A percentile compares a stretch with the other conserved stretches of the same genome.
Evolutionary conservation across 2,113 vertebrate species (phyloP).

Genomic region (Oplegnathus fasciatus): DNA sequence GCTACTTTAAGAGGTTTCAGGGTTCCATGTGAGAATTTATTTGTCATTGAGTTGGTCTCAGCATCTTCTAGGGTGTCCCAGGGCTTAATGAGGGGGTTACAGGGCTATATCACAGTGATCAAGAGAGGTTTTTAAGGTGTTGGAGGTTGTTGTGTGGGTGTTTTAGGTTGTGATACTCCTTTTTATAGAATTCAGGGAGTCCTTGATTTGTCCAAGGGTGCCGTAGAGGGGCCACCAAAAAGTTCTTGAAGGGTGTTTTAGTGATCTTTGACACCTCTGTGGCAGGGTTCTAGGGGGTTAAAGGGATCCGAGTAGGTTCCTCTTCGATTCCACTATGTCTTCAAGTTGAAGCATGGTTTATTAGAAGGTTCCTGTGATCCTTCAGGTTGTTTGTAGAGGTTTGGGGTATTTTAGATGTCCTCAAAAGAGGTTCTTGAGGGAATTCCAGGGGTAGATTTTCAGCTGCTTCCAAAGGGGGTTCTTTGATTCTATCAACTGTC

Average conservation of each 20-base stretch:
- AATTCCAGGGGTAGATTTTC: neutral
- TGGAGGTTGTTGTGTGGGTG: neutral
- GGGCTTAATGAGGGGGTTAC: no score
- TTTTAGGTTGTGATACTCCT: neutral
- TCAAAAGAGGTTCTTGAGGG: neutral
- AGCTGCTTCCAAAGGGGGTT: neutral
- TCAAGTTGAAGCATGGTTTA: neutral
- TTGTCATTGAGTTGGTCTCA: no score
- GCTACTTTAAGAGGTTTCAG: no score
- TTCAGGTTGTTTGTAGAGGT: neutral
- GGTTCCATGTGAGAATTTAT: no score
- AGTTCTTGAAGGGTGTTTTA: neutral
- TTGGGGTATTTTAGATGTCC: neutral
- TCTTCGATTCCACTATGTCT: no score
- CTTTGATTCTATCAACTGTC: neutral
- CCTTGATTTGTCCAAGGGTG: neutral
- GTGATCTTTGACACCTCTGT: no score
- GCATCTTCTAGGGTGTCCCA: neutral
- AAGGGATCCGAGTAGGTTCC: no score
- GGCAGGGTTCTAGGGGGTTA: no score
- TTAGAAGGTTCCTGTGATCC: neutral
- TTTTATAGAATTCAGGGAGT: neutral
- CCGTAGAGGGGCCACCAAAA: neutral
- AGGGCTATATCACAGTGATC: neutral
- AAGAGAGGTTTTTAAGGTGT: neutral